Base-by-base conservation (phyloP, 2,113 vertebrate species). In the Mola mola region DNA sequence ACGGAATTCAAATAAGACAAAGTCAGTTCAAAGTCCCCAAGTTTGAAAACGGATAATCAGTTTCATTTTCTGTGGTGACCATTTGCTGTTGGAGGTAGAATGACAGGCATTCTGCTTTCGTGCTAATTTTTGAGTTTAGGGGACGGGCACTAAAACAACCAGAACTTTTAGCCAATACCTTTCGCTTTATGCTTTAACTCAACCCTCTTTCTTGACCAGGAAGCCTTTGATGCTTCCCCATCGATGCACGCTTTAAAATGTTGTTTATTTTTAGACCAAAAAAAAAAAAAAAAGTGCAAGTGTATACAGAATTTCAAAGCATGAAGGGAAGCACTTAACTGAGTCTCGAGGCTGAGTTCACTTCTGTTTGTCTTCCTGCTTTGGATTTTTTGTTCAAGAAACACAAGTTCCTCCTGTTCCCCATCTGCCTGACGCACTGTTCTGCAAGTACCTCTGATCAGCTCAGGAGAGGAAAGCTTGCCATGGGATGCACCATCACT, bases 381-480 rank as follows among this genome's bases (percentile, higher is more conserved):
- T 47, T 8, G 44, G 37, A 50, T 44, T 57, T 42, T 47, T 40
- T 8, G 51, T 78, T 66, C 9, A 16, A 38, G 31, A 21, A 50
- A 66, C 44, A 42, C 57, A 56, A 57, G 66, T 62, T 72, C 74
- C 78, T 75, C 68, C 60, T 44, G 33, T 56, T 61, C 59, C 44
- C 13, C 47, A 24, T 40, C 62, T 15, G 40, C 50, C 69, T 78
- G 85, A 78, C 76, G 79, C 47, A 3, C 43, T 19, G 22, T 51
- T 58, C 58, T 57, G 20, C 13, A 6, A 19, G 37, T 66, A 58
- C 57, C 83, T 88, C 87, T 89, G 85, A 90, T 89, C 84, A 86
- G 12, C 59, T 53, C 67, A 28, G 70, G 46, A 83, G 81, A 78
- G 66, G 42, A 28, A 60, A 65, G 49, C 38, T 50, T 60, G 63